phyloP scores from a whole-genome alignment of 2,113 vertebrate genomes.

The Hemibagrus wyckioides region DNA sequence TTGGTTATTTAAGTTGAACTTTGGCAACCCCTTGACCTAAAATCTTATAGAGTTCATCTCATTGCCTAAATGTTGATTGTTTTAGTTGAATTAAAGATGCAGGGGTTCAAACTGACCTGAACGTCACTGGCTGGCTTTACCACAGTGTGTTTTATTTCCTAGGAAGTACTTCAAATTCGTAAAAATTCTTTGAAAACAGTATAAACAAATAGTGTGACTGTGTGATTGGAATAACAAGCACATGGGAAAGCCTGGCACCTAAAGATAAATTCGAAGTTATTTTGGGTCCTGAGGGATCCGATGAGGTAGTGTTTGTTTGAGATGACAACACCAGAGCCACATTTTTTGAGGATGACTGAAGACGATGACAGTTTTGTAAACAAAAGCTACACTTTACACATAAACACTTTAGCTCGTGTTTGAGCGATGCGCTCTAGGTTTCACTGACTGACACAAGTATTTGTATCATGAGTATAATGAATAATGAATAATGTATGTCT shows the following conservation, averaged over 20 bases:
- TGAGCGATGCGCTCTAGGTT: not conserved
- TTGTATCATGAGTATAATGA: not conserved
- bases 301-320: conserved; percentile 16
- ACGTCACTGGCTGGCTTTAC: not conserved
- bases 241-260: not conserved
- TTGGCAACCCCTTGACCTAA: not conserved
- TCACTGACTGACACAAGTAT: not conserved
- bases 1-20: not conserved
- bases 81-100: not conserved
- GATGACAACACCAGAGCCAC: not conserved
- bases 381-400: conserved; percentile 3
- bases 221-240: conserved; percentile 22
- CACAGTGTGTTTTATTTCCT: not conserved
- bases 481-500: no score
- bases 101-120: not conserved
- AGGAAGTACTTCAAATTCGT: not conserved
- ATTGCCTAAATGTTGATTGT: not conserved
- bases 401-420: not conserved
- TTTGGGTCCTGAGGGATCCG: not conserved
- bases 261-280: not conserved
- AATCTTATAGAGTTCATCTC: not conserved
- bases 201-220: not conserved
- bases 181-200: not conserved
- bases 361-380: conserved; percentile 2
- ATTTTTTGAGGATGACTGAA: not conserved